Conservation (phyloP, 2,888 invertebrate genomes). For the Pterobdella sp. region DNA sequence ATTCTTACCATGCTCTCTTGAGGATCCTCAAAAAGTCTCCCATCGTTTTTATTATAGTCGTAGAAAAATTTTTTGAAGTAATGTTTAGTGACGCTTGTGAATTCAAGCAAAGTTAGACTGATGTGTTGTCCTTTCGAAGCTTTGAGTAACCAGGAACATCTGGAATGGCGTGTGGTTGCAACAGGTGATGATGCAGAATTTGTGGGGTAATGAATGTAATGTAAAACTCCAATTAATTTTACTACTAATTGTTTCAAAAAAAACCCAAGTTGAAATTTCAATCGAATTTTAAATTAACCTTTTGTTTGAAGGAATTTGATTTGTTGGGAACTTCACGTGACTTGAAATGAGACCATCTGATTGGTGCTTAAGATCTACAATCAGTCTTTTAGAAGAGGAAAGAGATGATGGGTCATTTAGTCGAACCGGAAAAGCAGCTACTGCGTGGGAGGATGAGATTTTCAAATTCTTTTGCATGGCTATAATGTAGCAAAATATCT, state of each 20-base stretch:
- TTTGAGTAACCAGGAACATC: slow-evolving; percentile 35
- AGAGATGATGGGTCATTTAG: background rate
- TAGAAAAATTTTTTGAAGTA: background rate
- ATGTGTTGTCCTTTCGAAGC: slow-evolving; percentile 33
- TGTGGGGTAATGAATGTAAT: too few relatives aligned
- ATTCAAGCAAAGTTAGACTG: slow-evolving; percentile 34
- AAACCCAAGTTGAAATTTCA: too few relatives aligned
- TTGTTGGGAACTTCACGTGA: slow-evolving; percentile 24
- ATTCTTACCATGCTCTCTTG: background rate
- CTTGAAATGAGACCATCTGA: slow-evolving; percentile 15
- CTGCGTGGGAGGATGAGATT: too few relatives aligned
- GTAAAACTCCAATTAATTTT: too few relatives aligned
- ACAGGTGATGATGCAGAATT: too few relatives aligned
- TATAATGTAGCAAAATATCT: too few relatives aligned
- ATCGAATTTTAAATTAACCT: too few relatives aligned
- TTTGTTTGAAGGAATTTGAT: background rate
- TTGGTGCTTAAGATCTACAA: slow-evolving; percentile 18
- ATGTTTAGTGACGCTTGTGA: slow-evolving; percentile 11
- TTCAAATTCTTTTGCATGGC: too few relatives aligned
- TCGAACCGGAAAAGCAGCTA: background rate
- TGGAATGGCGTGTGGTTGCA: background rate
- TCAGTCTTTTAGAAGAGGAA: slow-evolving; percentile 14
- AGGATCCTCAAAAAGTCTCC: background rate
- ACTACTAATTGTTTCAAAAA: too few relatives aligned
- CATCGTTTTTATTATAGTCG: background rate